phyloP scores from a whole-genome alignment of 2,888 invertebrate species.

The Nomada lathburiana region DNA sequence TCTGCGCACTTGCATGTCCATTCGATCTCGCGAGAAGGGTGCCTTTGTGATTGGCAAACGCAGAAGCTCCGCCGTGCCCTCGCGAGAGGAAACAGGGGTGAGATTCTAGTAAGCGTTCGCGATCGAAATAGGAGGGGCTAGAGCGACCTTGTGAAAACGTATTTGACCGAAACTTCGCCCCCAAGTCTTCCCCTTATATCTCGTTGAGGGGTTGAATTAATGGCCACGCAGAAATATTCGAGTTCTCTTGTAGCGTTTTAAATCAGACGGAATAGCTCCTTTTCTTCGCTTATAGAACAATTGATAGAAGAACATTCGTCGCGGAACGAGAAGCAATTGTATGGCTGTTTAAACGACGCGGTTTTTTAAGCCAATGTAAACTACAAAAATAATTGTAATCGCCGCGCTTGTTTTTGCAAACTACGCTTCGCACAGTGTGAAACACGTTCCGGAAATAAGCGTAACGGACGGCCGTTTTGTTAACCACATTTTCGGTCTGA shows the following conservation, averaged over 20 bases:
- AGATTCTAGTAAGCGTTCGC: background rate
- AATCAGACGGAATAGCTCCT: background rate
- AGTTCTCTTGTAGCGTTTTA: background rate
- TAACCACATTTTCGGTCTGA: conserved; percentile 45
- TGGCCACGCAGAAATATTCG: background rate
- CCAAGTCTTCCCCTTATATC: background rate
- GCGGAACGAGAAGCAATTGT: too few species aligned
- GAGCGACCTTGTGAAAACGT: background rate
- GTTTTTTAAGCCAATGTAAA: too few species aligned
- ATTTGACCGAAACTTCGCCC: conserved; percentile 18
- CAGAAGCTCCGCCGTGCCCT: conserved; percentile 19
- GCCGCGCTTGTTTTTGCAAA: too few species aligned
- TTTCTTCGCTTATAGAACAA: background rate
- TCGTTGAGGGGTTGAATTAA: conserved; percentile 7
- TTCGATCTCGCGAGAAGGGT: conserved; percentile 36
- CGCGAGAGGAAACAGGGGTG: conserved; percentile 22
- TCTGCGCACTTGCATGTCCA: conserved; percentile 51
- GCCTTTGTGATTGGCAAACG: conserved; percentile 36
- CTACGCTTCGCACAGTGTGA: background rate
- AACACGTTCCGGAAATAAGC: conserved; percentile 20
- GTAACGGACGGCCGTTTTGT: conserved; percentile 13
- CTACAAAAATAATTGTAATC: too few species aligned
- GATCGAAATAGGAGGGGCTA: conserved; percentile 5
- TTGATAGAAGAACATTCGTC: too few species aligned
- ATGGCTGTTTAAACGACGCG: too few species aligned